Base-by-base conservation (phyloP, 1,140 invertebrate genomes). In the Matsumurasca onukii region DNA sequence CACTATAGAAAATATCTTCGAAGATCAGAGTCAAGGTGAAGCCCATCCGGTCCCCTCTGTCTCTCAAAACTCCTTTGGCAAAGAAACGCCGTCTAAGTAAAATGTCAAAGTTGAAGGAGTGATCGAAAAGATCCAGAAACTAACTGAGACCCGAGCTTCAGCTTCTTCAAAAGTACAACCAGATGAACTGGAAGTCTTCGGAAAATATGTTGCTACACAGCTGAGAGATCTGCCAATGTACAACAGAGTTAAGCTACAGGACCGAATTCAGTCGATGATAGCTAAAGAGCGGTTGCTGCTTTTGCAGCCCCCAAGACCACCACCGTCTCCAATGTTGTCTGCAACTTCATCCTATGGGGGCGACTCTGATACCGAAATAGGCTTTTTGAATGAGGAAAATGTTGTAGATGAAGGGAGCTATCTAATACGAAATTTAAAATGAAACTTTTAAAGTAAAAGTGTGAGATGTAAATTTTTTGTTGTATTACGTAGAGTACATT, bases 41-140 rank as follows among this genome's bases (percentile, higher is more conserved):
- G 57, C 12, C 24, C 13, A 27, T 29, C 57, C 22, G 12, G 20
- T 27, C 3, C 27, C 27, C 3, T 27, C 13, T 61, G 30, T 27
- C 3, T 9, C 9, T 55, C 9, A 55, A 9, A 55, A 55, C 51
- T 9, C 51, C 51, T 27, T 61, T 20, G 30, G 3, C 24, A 2
- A 61, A 64, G 39, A 64, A 64, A 39, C 5, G 62, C 30, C 62
- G 62, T 2, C 2, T 64, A 39, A 64, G 30, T 31, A 64, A 64
- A 27, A 17, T 64, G 22, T 5, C 62, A 3, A 64, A 39, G 22
- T 17, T 64, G 62, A 64, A 22, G 3, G 2, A 15, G 31, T 31
- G 13, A 39, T 64, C 20, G 62, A n/a, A 17, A 64, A 64, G 31
- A 3, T 64, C 31, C 29, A 64, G 25, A 5, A 64, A 39, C 17